These are phyloP conservation scores for Oncorhynchus clarkii DNA, from an alignment of 2,113 vertebrate genomes.

Conservation along the genomic window DNA sequence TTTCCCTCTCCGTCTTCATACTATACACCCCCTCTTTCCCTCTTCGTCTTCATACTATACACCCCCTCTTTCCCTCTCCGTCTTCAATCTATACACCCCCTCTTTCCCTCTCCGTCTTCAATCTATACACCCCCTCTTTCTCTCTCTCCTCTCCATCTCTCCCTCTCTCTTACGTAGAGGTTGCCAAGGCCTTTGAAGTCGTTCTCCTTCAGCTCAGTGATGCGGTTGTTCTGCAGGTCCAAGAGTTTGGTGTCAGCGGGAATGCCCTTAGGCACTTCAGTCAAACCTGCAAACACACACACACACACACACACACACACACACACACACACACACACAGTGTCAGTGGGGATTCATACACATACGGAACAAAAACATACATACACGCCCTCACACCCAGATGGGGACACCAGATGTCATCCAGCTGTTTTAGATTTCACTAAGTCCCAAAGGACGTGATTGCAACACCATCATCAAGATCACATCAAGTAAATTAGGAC, in stretches of 20 bases:
- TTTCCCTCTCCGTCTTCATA: too few relatives aligned
- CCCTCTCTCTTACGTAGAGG: slow-evolving; percentile 79
- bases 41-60: background rate
- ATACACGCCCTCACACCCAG: slow-evolving; percentile 30
- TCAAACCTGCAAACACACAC: slow-evolving; percentile 74
- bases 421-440: slow-evolving; percentile 62
- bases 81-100: too few relatives aligned
- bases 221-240: slow-evolving; percentile 89
- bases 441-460: slow-evolving; percentile 48
- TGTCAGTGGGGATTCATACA: background rate
- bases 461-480: slow-evolving; percentile 52
- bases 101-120: too few relatives aligned
- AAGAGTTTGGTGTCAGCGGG: slow-evolving; percentile 86
- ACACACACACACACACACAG: slow-evolving; percentile 14
- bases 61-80: too few relatives aligned
- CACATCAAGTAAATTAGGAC: slow-evolving; percentile 47
- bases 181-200: slow-evolving; percentile 87
- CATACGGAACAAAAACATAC: slow-evolving; percentile 10
- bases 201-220: slow-evolving; percentile 84
- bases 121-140: too few relatives aligned
- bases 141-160: too few relatives aligned
- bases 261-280: slow-evolving; percentile 81
- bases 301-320: slow-evolving; percentile 16
- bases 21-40: too few relatives aligned
- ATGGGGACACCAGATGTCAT: slow-evolving; percentile 63